Percentiles rank a stretch among this genome's conserved stretches.
These are phyloP conservation scores for Cynaeus angustus DNA, from an alignment of 2,888 invertebrate genomes.

Conservation along the genomic window DNA sequence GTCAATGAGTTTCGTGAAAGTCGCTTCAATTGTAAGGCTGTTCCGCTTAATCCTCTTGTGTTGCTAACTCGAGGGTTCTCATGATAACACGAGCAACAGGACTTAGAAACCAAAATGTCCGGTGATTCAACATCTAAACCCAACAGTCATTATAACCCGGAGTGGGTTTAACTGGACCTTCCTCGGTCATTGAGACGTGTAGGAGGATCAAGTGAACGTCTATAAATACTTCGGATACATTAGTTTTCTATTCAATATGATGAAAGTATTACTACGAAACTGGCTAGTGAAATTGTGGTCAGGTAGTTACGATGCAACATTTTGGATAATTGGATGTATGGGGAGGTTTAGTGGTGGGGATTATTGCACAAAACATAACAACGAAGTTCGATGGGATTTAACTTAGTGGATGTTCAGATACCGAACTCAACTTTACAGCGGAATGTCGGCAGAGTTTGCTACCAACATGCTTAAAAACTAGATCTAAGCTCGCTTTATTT, in stretches of 20 bases:
- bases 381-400: neutral
- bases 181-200: slow-evolving; percentile 23
- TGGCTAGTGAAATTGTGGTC: neutral
- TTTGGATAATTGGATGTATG: neutral
- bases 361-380: neutral
- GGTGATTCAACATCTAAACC: slow-evolving; percentile 46
- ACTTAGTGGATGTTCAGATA: too few species aligned
- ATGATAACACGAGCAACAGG: slow-evolving; percentile 60
- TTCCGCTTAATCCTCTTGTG: slow-evolving; percentile 60
- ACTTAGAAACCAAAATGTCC: slow-evolving; percentile 57
- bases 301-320: neutral
- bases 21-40: slow-evolving; percentile 51
- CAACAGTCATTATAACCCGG: slow-evolving; percentile 49
- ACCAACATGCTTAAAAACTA: too few species aligned
- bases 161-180: slow-evolving; percentile 19
- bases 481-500: too few species aligned
- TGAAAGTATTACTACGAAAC: neutral
- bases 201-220: slow-evolving; percentile 28
- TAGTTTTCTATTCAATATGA: slow-evolving; percentile 17
- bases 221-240: slow-evolving; percentile 17
- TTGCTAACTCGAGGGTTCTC: slow-evolving; percentile 57
- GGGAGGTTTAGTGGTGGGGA: neutral
- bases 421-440: neutral
- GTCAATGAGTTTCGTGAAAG: slow-evolving; percentile 51
- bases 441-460: too few species aligned